phyloP scores from a whole-genome alignment of 2,113 vertebrate genomes.

The Alethe diademata region DNA sequence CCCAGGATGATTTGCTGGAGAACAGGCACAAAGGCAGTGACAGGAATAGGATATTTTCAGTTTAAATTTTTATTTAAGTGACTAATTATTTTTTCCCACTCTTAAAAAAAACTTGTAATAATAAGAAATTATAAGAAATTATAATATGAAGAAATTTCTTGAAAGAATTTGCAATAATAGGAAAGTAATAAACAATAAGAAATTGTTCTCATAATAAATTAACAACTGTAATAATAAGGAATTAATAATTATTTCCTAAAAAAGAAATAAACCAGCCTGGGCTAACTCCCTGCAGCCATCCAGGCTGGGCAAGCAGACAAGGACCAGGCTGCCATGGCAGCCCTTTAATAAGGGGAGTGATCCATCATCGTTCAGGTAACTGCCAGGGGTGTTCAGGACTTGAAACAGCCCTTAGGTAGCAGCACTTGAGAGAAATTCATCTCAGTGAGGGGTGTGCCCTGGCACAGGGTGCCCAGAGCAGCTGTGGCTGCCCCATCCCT shows the following conservation, averaged over 20 bases:
- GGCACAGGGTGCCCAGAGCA: neutral
- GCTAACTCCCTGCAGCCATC: neutral
- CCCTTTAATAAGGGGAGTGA: too few relatives aligned
- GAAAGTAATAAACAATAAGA: neutral
- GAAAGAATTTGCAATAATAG: neutral
- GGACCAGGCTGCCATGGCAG: neutral
- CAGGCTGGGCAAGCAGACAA: neutral
- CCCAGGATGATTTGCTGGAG: neutral
- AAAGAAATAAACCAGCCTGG: neutral
- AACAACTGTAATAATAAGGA: neutral
- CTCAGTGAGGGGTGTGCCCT: accelerated
- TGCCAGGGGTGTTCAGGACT: too few relatives aligned
- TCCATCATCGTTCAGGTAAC: too few relatives aligned
- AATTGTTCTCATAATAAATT: neutral
- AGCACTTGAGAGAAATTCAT: neutral
- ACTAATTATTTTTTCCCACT: neutral
- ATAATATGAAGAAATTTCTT: neutral
- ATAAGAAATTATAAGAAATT: neutral
- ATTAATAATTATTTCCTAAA: neutral
- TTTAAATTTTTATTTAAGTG: neutral
- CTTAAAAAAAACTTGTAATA: neutral
- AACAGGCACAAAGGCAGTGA: neutral
- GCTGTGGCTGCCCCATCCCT: neutral
- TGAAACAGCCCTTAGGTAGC: neutral
- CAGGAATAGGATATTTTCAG: neutral